Conservation (phyloP, 2,797 vertebrate species). For the Halcyon leucocephala region DNA sequence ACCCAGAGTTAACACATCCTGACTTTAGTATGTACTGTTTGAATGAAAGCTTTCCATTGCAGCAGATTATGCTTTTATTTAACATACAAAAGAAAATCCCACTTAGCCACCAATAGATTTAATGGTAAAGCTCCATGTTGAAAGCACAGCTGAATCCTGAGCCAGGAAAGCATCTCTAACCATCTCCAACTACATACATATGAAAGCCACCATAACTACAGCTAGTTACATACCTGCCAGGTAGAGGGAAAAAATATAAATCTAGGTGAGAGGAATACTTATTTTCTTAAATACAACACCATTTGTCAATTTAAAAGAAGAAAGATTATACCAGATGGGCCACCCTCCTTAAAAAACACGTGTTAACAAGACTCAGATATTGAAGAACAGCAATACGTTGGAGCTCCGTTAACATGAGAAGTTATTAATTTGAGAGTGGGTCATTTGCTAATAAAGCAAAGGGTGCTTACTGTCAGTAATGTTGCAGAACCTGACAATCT, state of each 20-base stretch:
- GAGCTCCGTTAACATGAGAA: background rate
- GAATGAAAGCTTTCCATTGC: background rate
- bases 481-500: conserved; percentile 15
- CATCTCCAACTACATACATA: background rate
- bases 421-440: background rate
- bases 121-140: background rate
- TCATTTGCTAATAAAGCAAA: background rate
- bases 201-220: background rate
- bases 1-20: background rate
- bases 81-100: background rate
- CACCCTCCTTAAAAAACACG: background rate
- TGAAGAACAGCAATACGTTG: background rate
- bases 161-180: background rate
- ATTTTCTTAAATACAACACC: background rate
- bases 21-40: background rate
- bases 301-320: background rate
- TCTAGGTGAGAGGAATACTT: background rate
- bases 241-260: background rate
- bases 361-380: background rate
- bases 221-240: background rate
- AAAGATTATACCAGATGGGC: background rate
- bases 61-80: background rate
- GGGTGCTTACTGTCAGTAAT: background rate
- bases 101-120: background rate
- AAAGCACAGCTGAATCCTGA: background rate